Evolutionary conservation across 2,797 vertebrate genomes (phyloP).

Genomic region (Pseudomugil gertrudae): DNA sequence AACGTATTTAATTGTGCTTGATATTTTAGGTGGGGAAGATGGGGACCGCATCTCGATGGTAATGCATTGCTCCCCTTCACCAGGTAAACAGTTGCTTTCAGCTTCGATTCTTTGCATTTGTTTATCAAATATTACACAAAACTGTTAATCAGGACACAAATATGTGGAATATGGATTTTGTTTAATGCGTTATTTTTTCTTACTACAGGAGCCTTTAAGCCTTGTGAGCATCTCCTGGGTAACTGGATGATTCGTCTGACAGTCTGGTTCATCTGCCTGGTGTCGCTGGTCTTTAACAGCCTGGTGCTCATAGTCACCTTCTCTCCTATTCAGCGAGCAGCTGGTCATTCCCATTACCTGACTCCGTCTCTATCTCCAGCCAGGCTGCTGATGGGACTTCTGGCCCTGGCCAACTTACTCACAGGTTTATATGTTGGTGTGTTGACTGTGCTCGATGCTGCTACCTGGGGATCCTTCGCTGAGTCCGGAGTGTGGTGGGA

Average conservation of each 20-base stretch:
- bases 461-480: slow-evolving; percentile 94
- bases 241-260: slow-evolving; percentile 99
- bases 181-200: neutral
- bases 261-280: slow-evolving; percentile 98
- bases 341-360: slow-evolving; percentile 41
- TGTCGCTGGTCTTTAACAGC: slow-evolving; percentile 92
- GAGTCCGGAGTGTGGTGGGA: slow-evolving; percentile 98
- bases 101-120: neutral
- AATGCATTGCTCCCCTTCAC: slow-evolving; percentile 93
- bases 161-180: neutral
- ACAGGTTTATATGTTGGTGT: slow-evolving; percentile 92
- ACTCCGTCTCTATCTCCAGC: slow-evolving; percentile 79
- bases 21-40: slow-evolving; percentile 75
- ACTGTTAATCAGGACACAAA: neutral
- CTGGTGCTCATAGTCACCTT: slow-evolving; percentile 91
- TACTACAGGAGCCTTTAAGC: slow-evolving; percentile 93
- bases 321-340: slow-evolving; percentile 71
- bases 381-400: slow-evolving; percentile 89
- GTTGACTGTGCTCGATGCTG: slow-evolving; percentile 89
- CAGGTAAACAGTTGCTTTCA: slow-evolving; percentile 81
- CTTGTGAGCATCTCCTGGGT: slow-evolving; percentile 94
- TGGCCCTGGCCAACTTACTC: slow-evolving; percentile 92
- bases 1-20: neutral
- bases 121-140: neutral
- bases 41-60: slow-evolving; percentile 87